Evolutionary conservation across 2,113 vertebrate species (phyloP), one percentile per base, ranked within the genome.

Genomic region (Otolemur garnettii): DNA sequence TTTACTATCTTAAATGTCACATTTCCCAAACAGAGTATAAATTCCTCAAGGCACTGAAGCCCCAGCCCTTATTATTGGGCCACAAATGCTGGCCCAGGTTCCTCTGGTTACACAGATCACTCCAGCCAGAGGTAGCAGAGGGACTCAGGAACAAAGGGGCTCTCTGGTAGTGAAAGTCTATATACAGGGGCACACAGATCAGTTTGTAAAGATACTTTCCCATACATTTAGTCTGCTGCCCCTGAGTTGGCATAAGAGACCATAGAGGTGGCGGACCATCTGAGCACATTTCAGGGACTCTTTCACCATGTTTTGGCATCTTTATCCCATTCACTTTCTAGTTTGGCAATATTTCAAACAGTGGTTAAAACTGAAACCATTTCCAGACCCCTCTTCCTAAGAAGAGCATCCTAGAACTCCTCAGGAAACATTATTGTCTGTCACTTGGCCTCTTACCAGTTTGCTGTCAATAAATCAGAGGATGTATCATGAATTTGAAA

Each of bases 301-400:
- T 95, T 78, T 85, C 50, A 42, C 66, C 86, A 6, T 66, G 30
- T 60, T 42, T 33, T 78, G 60, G 55, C 42, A 71, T 82, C 35
- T 82, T 45, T 22, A 15, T 77, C 69, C 71, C 45, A 57, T 74
- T 77, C 5, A 22, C 78, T 92, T 82, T 90, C 45, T 42, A 86
- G 60, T 35, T 14, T 45, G 95, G 53, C 64, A 89, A 53, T 35
- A 60, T 68, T 77, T 95, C 24, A 91, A 95, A 90, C 42, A 66
- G 62, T 69, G 28, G 66, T 96, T 96, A 89, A 93, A 57, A 84
- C 66, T 24, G 33, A 90, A 96, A 90, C 35, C 10, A 19, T 88
- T 94, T 82, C 59, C 19, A 88, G 30, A 79, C 33, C 24, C 45
- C 22, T 84, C 66, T 92, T 97, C 72, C 83, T 84, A 45, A 94